A percentile compares a stretch with the other conserved stretches of the same genome.
These are phyloP conservation scores for Trachelus troglodyta DNA, from an alignment of 2,888 invertebrate species.

Conservation along the genomic window DNA sequence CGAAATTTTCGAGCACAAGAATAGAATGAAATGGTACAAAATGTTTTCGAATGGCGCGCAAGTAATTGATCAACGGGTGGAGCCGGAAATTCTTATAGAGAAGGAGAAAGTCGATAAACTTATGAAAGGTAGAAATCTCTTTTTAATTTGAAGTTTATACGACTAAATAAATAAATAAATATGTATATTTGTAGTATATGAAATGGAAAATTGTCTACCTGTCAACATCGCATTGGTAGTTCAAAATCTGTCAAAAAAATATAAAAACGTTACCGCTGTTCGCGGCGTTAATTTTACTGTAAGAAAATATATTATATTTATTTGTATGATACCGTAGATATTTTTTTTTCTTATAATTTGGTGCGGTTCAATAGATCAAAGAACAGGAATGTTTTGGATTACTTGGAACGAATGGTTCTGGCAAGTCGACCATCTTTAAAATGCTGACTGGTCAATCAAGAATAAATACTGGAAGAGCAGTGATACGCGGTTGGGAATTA, in stretches of 20 bases:
- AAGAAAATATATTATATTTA: neutral
- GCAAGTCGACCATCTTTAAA: conserved; percentile 37
- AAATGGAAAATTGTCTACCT: conserved; percentile 11
- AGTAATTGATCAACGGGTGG: neutral
- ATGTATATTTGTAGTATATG: conserved; percentile 18
- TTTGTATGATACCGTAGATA: no score
- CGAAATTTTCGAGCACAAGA: conserved; percentile 27
- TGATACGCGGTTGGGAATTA: conserved; percentile 26
- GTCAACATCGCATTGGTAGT: conserved; percentile 23
- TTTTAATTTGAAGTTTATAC: neutral
- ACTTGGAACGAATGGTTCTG: conserved; percentile 34
- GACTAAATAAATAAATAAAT: neutral
- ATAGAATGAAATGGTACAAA: conserved; percentile 21
- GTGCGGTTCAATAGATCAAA: conserved; percentile 20
- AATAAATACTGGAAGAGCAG: conserved; percentile 26
- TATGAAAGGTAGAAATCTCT: conserved; percentile 8
- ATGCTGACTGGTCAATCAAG: conserved; percentile 24
- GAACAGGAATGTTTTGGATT: conserved; percentile 34
- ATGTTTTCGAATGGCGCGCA: neutral
- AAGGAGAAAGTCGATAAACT: conserved; percentile 9
- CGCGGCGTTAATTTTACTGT: conserved; percentile 23
- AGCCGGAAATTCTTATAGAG: neutral
- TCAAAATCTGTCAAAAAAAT: conserved; percentile 27
- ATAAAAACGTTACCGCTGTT: conserved; percentile 6
- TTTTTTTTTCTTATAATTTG: no score